Conservation (phyloP, 2,113 vertebrate species). For the Salvelinus fontinalis region DNA sequence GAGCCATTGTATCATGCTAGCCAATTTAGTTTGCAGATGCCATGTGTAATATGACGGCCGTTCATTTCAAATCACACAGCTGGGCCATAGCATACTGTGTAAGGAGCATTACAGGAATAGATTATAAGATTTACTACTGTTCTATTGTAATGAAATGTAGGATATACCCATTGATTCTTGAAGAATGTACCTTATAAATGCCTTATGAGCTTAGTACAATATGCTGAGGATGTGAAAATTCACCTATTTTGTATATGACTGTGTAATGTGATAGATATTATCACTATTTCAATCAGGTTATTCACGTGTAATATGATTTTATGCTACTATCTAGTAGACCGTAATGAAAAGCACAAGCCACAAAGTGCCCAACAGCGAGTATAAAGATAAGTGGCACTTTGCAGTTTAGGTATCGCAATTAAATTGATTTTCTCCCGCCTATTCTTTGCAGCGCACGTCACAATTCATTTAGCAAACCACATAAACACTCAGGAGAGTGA, state of each 20-base stretch:
- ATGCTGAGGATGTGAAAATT: not conserved
- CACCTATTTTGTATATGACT: not conserved
- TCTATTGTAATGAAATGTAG: too few relatives aligned
- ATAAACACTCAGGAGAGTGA: conserved; percentile 26
- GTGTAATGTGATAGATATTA: not conserved
- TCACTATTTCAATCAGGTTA: not conserved
- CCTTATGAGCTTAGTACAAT: not conserved
- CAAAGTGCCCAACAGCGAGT: not conserved
- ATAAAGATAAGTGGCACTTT: conserved; percentile 13
- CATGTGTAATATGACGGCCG: not conserved
- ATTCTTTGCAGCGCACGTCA: conserved; percentile 19
- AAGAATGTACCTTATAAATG: not conserved
- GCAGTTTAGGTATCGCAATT: conserved; percentile 22
- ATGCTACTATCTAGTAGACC: not conserved
- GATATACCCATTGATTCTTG: too few relatives aligned
- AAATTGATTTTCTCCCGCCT: conserved; percentile 24
- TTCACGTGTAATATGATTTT: not conserved
- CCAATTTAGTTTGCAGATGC: not conserved
- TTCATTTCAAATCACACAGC: not conserved
- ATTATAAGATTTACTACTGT: not conserved
- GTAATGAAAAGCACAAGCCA: not conserved
- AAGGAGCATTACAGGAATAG: not conserved
- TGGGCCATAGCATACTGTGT: not conserved
- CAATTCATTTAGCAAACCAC: conserved; percentile 32
- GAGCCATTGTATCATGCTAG: not conserved